A percentile compares a stretch with the other conserved stretches of the same genome.
Conservation (phyloP, 2,888 invertebrate genomes). For the Noctua fimbriata region DNA sequence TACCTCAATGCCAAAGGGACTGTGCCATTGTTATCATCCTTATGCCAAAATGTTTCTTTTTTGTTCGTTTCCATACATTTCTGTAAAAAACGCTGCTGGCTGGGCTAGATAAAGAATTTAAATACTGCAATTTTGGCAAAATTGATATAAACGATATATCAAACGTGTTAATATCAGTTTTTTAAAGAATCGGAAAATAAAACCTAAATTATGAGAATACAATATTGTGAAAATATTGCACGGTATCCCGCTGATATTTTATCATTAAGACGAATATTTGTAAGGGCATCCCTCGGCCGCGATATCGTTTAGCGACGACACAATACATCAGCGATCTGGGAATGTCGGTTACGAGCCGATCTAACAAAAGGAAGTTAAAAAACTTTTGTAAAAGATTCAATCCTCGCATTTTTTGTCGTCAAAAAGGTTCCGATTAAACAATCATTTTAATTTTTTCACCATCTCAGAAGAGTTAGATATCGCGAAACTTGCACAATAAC, state of each 20-base stretch:
- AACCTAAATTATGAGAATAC: slow-evolving; percentile 80
- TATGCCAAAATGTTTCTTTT: not conserved
- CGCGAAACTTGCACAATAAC: slow-evolving; percentile 87
- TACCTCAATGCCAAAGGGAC: slow-evolving; percentile 21
- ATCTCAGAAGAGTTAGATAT: slow-evolving; percentile 87
- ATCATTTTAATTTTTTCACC: slow-evolving; percentile 82
- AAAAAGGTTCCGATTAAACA: slow-evolving; percentile 86
- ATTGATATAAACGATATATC: slow-evolving; percentile 67
- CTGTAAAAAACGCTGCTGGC: slow-evolving; percentile 2
- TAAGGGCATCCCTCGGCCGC: slow-evolving; percentile 80
- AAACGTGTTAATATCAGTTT: slow-evolving; percentile 71
- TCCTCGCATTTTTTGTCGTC: slow-evolving; percentile 82
- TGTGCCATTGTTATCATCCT: slow-evolving; percentile 33
- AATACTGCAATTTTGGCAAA: slow-evolving; percentile 52
- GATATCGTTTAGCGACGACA: slow-evolving; percentile 85
- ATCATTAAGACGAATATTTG: slow-evolving; percentile 85
- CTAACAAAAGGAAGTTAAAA: slow-evolving; percentile 88
- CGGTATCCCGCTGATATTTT: slow-evolving; percentile 87
- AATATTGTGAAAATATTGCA: slow-evolving; percentile 86
- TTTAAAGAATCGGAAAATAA: slow-evolving; percentile 72
- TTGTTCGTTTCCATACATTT: not conserved
- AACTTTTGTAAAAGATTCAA: slow-evolving; percentile 83
- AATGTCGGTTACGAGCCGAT: slow-evolving; percentile 87
- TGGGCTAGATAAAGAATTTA: slow-evolving; percentile 11
- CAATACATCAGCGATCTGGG: slow-evolving; percentile 87